Evolutionary conservation across 2,113 vertebrate species (phyloP), one percentile per base, ranked within the genome.

Genomic region (Setophaga petechia): DNA sequence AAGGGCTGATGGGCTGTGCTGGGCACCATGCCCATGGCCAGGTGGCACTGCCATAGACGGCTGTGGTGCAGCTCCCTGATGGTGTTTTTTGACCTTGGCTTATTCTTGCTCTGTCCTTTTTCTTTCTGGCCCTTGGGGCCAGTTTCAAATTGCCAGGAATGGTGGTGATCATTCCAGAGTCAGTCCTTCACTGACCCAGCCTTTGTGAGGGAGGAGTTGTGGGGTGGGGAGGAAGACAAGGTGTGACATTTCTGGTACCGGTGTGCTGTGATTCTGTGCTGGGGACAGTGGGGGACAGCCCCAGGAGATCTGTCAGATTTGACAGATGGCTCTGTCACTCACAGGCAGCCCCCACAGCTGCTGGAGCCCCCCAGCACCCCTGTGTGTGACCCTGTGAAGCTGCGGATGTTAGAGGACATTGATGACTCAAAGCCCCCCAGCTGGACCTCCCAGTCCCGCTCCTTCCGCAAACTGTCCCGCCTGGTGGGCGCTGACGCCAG

Each of bases 401-500:
- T 99, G 98, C 98, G 98, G 95, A 98, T 99, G 98, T 98, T 99
- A 76, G 97, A 99, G 97, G 97, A 99, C 59, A 99, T 98, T 1
- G 98, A 99, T 93, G 99, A 99, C 98, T 99, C 99, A 98, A 98
- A 98, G 96, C 99, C 99, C 3, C 98, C 98, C 94, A 98, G 98
- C 1, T 99, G 99, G 94, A 99, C 98, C 84, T 99, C 98, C 88
- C 99, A 99, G 98, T 99, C 99, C 68, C 99, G 99, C 49, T 99
- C 99, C 95, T 99, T 99, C 98, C 98, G 97, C 95, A 99, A 99
- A 95, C 98, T 99, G 85, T 98, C 99, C 95, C 99, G 98, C 96
- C 98, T 99, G 97, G 99, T 98, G 43, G 99, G 99, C 98, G 98
- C 99, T 65, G 98, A 99, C 89, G 98, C 98, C 98, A 98, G 99